Percentiles rank a stretch among this genome's conserved stretches.
phyloP scores from a whole-genome alignment of 2,797 vertebrate species.

The Tapirus indicus region DNA sequence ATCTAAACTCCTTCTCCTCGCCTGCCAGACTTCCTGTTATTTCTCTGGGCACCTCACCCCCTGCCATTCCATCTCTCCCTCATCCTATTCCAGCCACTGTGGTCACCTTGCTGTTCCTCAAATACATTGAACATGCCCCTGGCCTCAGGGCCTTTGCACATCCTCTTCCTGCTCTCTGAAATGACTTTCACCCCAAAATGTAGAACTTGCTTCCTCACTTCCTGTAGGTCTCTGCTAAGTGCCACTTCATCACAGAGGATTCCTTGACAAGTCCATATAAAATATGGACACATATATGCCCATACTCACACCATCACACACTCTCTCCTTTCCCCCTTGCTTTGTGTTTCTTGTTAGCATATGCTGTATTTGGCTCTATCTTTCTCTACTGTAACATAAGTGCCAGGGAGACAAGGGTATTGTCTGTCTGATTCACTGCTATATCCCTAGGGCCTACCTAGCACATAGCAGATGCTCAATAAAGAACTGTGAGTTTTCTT shows the following conservation, averaged over 20 bases:
- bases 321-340: background rate
- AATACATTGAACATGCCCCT: background rate
- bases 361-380: background rate
- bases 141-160: background rate
- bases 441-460: background rate
- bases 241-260: background rate
- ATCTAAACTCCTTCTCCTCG: background rate
- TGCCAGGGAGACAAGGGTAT: background rate
- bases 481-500: background rate
- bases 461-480: background rate
- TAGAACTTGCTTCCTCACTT: background rate
- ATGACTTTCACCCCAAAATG: background rate
- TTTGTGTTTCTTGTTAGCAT: background rate
- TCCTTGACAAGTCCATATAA: background rate
- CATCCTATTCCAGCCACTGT: background rate
- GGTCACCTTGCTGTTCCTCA: background rate
- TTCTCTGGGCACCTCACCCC: background rate
- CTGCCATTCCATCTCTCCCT: background rate
- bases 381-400: background rate
- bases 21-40: background rate
- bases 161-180: background rate
- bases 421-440: background rate
- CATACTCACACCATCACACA: background rate
- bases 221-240: background rate
- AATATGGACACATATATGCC: rapidly evolving